These are phyloP conservation scores for Oscheius onirici DNA, from an alignment of 2,888 invertebrate genomes.

Conservation along the genomic window DNA sequence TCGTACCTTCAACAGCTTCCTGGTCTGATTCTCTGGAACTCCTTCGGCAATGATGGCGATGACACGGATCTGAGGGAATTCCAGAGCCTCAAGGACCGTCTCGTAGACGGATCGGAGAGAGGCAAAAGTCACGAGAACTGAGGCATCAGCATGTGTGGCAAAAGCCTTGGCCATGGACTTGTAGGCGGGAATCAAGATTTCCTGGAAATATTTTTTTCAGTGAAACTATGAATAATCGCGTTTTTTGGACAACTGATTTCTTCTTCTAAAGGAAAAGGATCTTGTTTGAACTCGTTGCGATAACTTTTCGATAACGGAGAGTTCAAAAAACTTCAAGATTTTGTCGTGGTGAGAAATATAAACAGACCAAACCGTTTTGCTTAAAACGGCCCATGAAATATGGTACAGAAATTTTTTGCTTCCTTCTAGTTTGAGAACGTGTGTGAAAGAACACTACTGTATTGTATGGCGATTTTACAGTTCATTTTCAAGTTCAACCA, in stretches of 20 bases:
- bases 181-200: slow-evolving; percentile 79
- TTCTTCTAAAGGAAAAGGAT: too few relatives aligned
- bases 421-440: too few relatives aligned
- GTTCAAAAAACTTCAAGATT: neutral
- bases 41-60: slow-evolving; percentile 99
- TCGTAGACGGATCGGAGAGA: slow-evolving; percentile 96
- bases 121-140: slow-evolving; percentile 94
- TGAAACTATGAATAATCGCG: too few relatives aligned
- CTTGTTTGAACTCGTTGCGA: too few relatives aligned
- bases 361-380: too few relatives aligned
- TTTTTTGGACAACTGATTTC: too few relatives aligned
- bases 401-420: too few relatives aligned
- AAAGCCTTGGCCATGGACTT: slow-evolving; percentile 97
- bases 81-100: slow-evolving; percentile 91
- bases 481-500: too few relatives aligned
- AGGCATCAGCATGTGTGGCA: slow-evolving; percentile 91
- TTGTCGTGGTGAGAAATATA: neutral
- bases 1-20: slow-evolving; percentile 81
- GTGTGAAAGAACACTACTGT: too few relatives aligned
- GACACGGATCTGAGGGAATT: slow-evolving; percentile 84
- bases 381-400: too few relatives aligned
- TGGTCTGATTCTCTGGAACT: slow-evolving; percentile 97
- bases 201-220: slow-evolving; percentile 25
- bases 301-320: neutral
- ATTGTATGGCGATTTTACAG: too few relatives aligned